phyloP scores from a whole-genome alignment of 2,888 invertebrate genomes.

The Lycophotia porphyrea region DNA sequence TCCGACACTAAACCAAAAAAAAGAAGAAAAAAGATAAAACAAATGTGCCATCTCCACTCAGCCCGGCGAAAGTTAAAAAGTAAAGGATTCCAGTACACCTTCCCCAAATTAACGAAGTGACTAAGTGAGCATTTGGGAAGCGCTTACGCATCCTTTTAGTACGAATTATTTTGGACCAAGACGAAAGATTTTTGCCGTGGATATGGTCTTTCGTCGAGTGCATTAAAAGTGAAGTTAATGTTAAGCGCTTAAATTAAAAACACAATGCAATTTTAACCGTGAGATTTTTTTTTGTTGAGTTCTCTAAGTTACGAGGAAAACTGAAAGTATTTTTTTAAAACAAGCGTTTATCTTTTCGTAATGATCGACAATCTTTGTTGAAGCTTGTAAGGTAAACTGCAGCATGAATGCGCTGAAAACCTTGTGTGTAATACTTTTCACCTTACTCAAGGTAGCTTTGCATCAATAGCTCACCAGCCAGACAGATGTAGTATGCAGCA shows the following conservation, averaged over 20 bases:
- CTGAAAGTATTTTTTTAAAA: conserved; percentile 24
- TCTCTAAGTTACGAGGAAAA: conserved; percentile 26
- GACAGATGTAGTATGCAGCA: conserved; percentile 14
- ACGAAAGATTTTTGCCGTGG: conserved; percentile 63
- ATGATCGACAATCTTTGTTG: neutral
- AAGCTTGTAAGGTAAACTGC: neutral
- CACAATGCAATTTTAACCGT: conserved; percentile 55
- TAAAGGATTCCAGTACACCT: conserved; percentile 65
- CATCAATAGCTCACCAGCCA: neutral
- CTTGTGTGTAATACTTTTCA: neutral
- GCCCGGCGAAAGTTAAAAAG: conserved; percentile 56
- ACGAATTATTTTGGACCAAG: conserved; percentile 68
- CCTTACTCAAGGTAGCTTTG: neutral
- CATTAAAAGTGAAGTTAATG: conserved; percentile 70
- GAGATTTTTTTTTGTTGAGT: conserved; percentile 39
- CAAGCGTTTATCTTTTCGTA: neutral
- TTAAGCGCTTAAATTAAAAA: conserved; percentile 63
- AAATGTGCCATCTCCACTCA: conserved; percentile 50
- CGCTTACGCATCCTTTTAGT: conserved; percentile 75
- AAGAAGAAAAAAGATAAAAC: conserved; percentile 41
- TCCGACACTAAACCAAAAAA: conserved; percentile 49
- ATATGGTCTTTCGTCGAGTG: conserved; percentile 69
- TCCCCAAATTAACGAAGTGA: conserved; percentile 80
- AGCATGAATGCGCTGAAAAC: neutral
- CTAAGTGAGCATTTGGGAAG: conserved; percentile 75